Percentiles rank a stretch among this genome's conserved stretches.
Conservation (phyloP, 2,113 vertebrate genomes). For the Ophiodon elongatus region DNA sequence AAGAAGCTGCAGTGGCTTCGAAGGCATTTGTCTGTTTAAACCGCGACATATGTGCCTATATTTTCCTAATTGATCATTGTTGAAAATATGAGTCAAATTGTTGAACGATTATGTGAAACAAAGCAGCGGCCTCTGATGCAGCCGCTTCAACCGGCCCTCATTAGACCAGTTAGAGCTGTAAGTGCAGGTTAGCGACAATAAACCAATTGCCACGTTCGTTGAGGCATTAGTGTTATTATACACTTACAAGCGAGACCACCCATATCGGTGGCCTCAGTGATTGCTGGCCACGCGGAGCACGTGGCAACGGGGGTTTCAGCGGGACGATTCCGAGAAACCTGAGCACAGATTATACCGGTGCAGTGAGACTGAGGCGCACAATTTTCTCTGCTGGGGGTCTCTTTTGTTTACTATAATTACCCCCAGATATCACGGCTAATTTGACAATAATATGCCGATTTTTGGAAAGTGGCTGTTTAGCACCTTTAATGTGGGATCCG, state of each 20-base stretch:
- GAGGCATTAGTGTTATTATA: slow-evolving; percentile 35
- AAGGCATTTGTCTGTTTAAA: not conserved
- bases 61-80: not conserved
- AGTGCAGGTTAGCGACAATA: slow-evolving; percentile 33
- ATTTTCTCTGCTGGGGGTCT: slow-evolving; percentile 28
- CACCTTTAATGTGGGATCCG: not conserved
- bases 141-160: not conserved
- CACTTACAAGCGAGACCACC: slow-evolving; percentile 21
- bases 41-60: not conserved
- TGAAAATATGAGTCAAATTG: not conserved
- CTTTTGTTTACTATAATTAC: slow-evolving; percentile 44
- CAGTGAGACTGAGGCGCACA: not conserved
- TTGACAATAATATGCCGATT: slow-evolving; percentile 36
- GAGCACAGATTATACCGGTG: not conserved
- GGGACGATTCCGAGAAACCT: not conserved
- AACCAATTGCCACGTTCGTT: slow-evolving; percentile 10
- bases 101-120: not conserved
- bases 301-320: not conserved
- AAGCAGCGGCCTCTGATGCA: not conserved
- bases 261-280: slow-evolving; percentile 26
- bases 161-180: slow-evolving; percentile 29
- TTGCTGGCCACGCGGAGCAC: not conserved
- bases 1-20: not conserved
- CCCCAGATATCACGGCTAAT: slow-evolving; percentile 12
- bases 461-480: not conserved